Evolutionary conservation across 1,140 invertebrate genomes (phyloP).

Genomic region (Camponotus pennsylvanicus): DNA sequence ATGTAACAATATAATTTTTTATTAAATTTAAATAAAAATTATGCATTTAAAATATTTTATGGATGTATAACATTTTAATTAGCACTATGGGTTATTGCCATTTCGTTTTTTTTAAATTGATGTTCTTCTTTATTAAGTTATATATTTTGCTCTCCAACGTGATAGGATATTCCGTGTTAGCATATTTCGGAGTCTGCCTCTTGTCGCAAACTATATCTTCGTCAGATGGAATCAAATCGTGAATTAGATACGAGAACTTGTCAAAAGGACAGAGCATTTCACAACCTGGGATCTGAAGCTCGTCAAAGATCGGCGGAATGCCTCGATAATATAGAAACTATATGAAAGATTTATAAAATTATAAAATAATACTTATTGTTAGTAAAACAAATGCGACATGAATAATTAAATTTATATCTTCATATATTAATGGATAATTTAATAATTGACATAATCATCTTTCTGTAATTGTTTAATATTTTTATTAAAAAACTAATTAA

Average conservation of each 20-base stretch:
- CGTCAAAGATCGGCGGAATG: slow-evolving; percentile 85
- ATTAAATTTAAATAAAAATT: neutral
- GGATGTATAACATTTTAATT: neutral
- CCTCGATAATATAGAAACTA: slow-evolving; percentile 84
- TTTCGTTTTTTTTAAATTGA: neutral
- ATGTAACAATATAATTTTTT: neutral
- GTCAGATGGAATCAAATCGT: slow-evolving; percentile 65
- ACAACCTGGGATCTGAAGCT: slow-evolving; percentile 88
- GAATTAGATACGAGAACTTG: slow-evolving; percentile 54
- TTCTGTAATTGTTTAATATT: neutral
- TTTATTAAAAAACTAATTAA: slow-evolving; percentile 66
- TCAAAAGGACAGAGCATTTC: slow-evolving; percentile 86
- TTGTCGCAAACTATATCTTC: slow-evolving; percentile 72
- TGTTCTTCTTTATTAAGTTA: slow-evolving; percentile 19
- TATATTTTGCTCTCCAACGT: neutral
- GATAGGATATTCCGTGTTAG: neutral
- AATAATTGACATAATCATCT: too few relatives aligned
- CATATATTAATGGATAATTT: neutral
- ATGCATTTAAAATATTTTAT: neutral
- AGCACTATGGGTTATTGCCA: neutral
- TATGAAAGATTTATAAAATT: neutral
- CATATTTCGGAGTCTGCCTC: neutral
- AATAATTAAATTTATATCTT: neutral
- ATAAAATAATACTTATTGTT: neutral
- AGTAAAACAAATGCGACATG: neutral